These are phyloP conservation scores for Pammene aurita DNA, from an alignment of 2,888 invertebrate species.

Conservation along the genomic window DNA sequence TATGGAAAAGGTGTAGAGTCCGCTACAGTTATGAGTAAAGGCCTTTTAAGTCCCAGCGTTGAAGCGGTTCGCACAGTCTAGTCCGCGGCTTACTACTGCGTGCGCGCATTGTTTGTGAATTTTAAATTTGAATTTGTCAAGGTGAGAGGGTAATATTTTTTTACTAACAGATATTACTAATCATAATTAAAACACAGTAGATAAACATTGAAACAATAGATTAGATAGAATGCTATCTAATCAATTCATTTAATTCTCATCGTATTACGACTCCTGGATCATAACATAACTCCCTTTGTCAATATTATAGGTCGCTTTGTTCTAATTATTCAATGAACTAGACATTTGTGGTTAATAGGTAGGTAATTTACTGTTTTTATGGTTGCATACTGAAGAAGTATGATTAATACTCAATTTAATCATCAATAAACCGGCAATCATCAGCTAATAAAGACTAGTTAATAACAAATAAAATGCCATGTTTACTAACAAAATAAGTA, in stretches of 20 bases:
- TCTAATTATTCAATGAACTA: conserved; percentile 1
- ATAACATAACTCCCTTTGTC: conserved; percentile 18
- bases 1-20: conserved; percentile 4
- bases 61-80: conserved; percentile 45
- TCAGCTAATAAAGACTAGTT: not conserved
- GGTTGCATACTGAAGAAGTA: not conserved
- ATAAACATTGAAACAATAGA: too few relatives aligned
- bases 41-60: conserved; percentile 41
- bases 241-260: not conserved
- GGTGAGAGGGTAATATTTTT: conserved; percentile 24
- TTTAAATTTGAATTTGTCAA: conserved; percentile 32
- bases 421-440: conserved; percentile 7
- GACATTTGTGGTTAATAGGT: not conserved
- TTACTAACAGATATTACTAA: not conserved
- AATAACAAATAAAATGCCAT: too few relatives aligned
- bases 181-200: not conserved
- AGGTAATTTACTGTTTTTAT: not conserved
- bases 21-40: conserved; percentile 25
- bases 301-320: conserved; percentile 25
- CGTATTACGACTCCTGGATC: not conserved
- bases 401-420: not conserved
- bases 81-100: conserved; percentile 45
- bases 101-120: conserved; percentile 46
- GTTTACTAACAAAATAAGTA: not conserved
- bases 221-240: not conserved